Percentiles rank a stretch among this genome's conserved stretches.
Evolutionary conservation across 2,113 vertebrate species (phyloP).

Genomic region (Paraplagusia blochii): DNA sequence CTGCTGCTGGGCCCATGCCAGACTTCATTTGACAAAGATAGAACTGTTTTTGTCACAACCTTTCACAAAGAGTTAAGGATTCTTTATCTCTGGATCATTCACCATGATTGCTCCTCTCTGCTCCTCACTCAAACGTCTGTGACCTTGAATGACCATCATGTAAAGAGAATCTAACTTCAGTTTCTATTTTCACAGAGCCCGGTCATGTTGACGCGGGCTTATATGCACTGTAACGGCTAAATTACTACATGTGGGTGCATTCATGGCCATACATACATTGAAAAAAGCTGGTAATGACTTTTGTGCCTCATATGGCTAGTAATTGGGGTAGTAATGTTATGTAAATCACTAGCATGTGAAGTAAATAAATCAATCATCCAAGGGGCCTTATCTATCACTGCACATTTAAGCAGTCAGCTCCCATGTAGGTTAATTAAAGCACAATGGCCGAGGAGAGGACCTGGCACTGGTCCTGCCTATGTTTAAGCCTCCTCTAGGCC

Average conservation of each 20-base stretch:
- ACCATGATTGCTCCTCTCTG: not conserved
- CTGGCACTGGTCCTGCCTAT: slow-evolving; percentile 76
- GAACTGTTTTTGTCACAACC: slow-evolving; percentile 44
- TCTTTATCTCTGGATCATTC: slow-evolving; percentile 30
- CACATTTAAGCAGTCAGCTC: slow-evolving; percentile 76
- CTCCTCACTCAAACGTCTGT: slow-evolving; percentile 8
- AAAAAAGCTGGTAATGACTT: slow-evolving; percentile 37
- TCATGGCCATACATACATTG: slow-evolving; percentile 41
- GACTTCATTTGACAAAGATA: slow-evolving; percentile 47
- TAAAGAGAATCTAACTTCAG: not conserved
- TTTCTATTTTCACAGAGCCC: not conserved
- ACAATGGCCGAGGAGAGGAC: slow-evolving; percentile 73
- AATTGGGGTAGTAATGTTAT: slow-evolving; percentile 65
- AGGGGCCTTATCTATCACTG: slow-evolving; percentile 77
- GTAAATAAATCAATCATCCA: slow-evolving; percentile 77
- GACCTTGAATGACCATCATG: slow-evolving; percentile 22
- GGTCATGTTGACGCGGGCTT: not conserved
- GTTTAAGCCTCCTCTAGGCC: slow-evolving; percentile 73
- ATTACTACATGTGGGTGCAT: slow-evolving; percentile 18
- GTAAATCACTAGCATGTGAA: slow-evolving; percentile 69
- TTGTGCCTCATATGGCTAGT: slow-evolving; percentile 55
- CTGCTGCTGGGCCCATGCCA: slow-evolving; percentile 69
- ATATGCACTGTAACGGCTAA: not conserved
- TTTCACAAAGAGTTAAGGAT: slow-evolving; percentile 41
- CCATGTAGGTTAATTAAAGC: slow-evolving; percentile 81